Conservation (phyloP, 2,888 invertebrate species). For the Drosophila diplacantha region DNA sequence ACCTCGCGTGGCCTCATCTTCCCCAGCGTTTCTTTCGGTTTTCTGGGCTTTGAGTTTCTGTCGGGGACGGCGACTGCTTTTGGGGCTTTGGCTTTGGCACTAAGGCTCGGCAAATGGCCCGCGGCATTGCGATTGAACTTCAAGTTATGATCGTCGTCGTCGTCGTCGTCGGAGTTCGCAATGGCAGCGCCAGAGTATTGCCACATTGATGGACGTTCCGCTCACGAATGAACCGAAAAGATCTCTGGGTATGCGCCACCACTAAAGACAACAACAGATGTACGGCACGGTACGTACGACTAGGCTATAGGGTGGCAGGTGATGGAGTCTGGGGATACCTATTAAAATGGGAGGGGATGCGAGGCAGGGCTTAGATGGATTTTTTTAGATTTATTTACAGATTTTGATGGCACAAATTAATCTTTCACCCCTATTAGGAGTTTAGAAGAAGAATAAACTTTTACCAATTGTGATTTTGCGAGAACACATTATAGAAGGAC, state of each 20-base stretch:
- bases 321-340: constrained; percentile 14
- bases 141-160: constrained; percentile 74
- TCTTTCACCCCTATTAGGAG: background rate
- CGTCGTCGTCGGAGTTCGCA: constrained; percentile 32
- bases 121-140: constrained; percentile 77
- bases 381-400: background rate
- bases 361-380: background rate
- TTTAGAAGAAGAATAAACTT: no score
- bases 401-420: background rate
- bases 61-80: constrained; percentile 28
- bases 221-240: constrained; percentile 64
- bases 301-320: constrained; percentile 2
- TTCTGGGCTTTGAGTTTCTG: constrained; percentile 10
- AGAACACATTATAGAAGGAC: no score
- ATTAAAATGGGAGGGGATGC: background rate
- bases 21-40: constrained; percentile 24
- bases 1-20: constrained; percentile 68
- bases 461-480: no score
- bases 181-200: constrained; percentile 47
- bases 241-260: constrained; percentile 55
- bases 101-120: constrained; percentile 77
- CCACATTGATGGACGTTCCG: constrained; percentile 76
- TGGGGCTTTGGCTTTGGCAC: constrained; percentile 70
- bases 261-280: constrained; percentile 31
- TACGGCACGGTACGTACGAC: constrained; percentile 32